Conservation (phyloP, 2,797 vertebrate species). For the Bradypodion ventrale region DNA sequence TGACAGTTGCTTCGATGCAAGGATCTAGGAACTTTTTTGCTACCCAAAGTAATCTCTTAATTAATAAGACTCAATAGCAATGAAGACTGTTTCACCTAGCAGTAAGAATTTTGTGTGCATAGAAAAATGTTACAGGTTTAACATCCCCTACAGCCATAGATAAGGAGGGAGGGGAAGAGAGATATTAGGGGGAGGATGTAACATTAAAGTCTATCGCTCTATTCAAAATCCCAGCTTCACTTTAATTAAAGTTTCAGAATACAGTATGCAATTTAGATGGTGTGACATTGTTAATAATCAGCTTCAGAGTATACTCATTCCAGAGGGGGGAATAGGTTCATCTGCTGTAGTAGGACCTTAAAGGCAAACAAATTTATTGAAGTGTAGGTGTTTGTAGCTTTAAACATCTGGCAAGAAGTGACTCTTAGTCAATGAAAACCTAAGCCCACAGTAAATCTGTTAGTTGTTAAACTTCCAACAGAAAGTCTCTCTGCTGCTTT, state of each 20-base stretch:
- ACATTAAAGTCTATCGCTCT: background rate
- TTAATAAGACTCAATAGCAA: background rate
- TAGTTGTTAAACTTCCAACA: background rate
- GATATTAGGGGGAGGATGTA: too few species aligned
- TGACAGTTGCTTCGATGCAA: background rate
- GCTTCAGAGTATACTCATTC: conserved; percentile 20
- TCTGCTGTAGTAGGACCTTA: background rate
- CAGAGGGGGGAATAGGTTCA: background rate
- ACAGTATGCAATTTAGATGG: conserved; percentile 29
- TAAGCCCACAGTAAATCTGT: background rate
- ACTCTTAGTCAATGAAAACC: background rate
- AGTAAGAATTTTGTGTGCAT: background rate
- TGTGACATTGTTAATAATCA: conserved; percentile 21
- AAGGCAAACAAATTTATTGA: background rate
- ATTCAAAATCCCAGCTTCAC: conserved; percentile 21
- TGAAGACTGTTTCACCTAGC: background rate
- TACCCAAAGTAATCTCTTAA: background rate
- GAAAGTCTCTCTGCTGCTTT: background rate
- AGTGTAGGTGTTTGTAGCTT: background rate
- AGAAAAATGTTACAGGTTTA: background rate
- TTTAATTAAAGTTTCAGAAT: conserved; percentile 28
- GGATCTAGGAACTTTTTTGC: background rate
- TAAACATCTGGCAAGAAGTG: background rate
- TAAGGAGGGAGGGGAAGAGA: too few species aligned
- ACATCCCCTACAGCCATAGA: background rate